Conservation (phyloP, 2,797 vertebrate species). For the Sebastes minor region DNA sequence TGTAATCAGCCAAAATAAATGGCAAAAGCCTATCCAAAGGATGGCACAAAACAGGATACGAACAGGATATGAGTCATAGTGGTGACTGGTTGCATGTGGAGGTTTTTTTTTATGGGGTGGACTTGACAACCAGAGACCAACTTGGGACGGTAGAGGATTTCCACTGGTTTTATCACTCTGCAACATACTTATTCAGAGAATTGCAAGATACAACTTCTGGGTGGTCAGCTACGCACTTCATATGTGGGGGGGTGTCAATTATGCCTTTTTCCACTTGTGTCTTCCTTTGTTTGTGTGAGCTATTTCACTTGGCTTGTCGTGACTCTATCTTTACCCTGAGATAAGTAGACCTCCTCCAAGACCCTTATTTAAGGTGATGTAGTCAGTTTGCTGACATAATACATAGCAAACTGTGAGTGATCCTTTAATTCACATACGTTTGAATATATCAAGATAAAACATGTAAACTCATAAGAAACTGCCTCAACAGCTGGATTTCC, state of each 20-base stretch:
- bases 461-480: neutral
- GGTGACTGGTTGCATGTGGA: slow-evolving; percentile 10
- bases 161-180: neutral
- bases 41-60: slow-evolving; percentile 16
- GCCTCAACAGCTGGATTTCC: neutral
- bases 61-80: slow-evolving; percentile 50
- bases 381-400: neutral
- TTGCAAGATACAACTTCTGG: neutral
- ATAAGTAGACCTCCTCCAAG: neutral
- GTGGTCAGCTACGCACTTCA: neutral
- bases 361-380: neutral
- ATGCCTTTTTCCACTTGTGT: neutral
- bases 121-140: slow-evolving; percentile 23
- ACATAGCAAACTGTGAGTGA: neutral
- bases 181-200: neutral
- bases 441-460: neutral
- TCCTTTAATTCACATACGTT: neutral
- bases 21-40: neutral
- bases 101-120: slow-evolving; percentile 12
- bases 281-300: slow-evolving; percentile 1
- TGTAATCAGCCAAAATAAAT: slow-evolving; percentile 24
- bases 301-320: neutral
- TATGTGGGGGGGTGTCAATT: neutral
- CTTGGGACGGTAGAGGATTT: neutral
- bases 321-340: neutral